A percentile compares a stretch with the other conserved stretches of the same genome.
Conservation (phyloP, 2,888 invertebrate species). For the Crocallis elinguaria region DNA sequence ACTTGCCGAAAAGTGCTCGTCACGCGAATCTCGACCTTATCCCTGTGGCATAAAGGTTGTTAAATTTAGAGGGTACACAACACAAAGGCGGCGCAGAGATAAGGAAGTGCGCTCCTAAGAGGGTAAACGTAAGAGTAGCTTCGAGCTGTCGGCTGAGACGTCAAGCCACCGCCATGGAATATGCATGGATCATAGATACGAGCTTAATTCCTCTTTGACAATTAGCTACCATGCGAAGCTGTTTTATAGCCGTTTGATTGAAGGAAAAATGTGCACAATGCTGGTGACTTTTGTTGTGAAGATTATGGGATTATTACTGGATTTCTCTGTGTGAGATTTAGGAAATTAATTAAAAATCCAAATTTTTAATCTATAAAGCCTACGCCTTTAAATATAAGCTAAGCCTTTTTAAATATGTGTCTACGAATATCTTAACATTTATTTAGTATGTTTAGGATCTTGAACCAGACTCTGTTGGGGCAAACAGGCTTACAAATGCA, state of each 20-base stretch:
- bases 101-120: constrained; percentile 68
- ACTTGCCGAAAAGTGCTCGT: not conserved
- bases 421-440: too few species aligned
- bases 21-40: constrained; percentile 41
- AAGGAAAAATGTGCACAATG: not conserved
- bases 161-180: constrained; percentile 37
- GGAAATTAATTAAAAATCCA: not conserved
- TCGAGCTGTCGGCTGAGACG: constrained; percentile 57
- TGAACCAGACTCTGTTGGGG: too few species aligned
- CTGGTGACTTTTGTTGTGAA: constrained; percentile 8
- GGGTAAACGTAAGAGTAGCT: constrained; percentile 50
- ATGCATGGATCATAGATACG: constrained; percentile 27
- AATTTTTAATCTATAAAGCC: too few species aligned
- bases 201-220: constrained; percentile 33
- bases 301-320: not conserved
- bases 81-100: constrained; percentile 45
- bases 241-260: not conserved
- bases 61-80: constrained; percentile 4
- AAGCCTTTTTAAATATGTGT: too few species aligned
- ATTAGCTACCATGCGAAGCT: constrained; percentile 6
- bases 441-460: too few species aligned
- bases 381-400: too few species aligned
- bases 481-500: too few species aligned
- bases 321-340: too few species aligned
- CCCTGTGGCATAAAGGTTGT: constrained; percentile 13